A percentile compares a stretch with the other conserved stretches of the same genome.
Conservation (phyloP, 2,797 vertebrate species). For the Molossus molossus region DNA sequence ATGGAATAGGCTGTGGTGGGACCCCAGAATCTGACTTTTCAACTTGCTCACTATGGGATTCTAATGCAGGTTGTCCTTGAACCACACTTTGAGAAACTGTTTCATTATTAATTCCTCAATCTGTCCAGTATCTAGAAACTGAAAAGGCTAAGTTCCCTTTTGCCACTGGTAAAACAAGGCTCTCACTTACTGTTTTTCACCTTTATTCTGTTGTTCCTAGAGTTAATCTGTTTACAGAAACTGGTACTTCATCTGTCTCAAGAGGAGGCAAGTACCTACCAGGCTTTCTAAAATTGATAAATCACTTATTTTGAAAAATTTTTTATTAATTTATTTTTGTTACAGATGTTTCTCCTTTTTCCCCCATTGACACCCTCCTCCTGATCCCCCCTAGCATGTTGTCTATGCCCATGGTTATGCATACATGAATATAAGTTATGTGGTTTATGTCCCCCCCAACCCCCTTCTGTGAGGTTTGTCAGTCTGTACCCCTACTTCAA, state of each 20-base stretch:
- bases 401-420: too few relatives aligned
- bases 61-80: neutral
- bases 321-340: too few relatives aligned
- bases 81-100: slow-evolving; percentile 41
- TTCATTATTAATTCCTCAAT: neutral
- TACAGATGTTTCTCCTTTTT: too few relatives aligned
- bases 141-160: slow-evolving; percentile 4
- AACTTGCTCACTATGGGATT: slow-evolving; percentile 31
- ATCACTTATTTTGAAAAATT: neutral
- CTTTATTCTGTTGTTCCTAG: slow-evolving; percentile 45
- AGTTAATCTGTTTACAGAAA: slow-evolving; percentile 65
- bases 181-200: slow-evolving; percentile 13
- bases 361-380: too few relatives aligned
- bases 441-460: too few relatives aligned
- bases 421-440: too few relatives aligned
- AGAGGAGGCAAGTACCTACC: slow-evolving; percentile 24
- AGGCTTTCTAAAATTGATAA: slow-evolving; percentile 61
- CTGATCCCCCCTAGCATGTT: too few relatives aligned
- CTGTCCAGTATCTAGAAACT: slow-evolving; percentile 23
- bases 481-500: too few relatives aligned
- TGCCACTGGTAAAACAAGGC: neutral
- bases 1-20: neutral
- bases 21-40: slow-evolving; percentile 38
- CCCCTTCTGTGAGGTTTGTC: too few relatives aligned
- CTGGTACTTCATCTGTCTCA: slow-evolving; percentile 53